Percentiles rank a stretch among this genome's conserved stretches.
phyloP scores from a whole-genome alignment of 2,113 vertebrate species.

The Colaptes auratus region DNA sequence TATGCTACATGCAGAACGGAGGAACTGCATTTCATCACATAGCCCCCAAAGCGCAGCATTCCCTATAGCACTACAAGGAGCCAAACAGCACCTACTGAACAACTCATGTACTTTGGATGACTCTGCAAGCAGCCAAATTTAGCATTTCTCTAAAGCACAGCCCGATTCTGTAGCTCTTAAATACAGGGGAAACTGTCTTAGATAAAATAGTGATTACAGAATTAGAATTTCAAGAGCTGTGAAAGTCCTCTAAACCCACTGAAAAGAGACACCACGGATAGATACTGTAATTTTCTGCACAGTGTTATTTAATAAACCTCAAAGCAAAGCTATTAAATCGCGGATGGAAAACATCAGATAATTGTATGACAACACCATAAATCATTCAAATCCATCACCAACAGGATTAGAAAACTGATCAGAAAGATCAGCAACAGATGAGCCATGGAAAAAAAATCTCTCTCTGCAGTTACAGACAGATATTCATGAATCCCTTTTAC shows the following conservation, averaged over 20 bases:
- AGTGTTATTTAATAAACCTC: slow-evolving; percentile 11
- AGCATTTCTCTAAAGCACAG: not conserved
- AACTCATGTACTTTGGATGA: not conserved
- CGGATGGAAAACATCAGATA: not conserved
- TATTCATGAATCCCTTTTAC: not conserved
- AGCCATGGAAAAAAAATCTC: not conserved
- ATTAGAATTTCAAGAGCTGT: slow-evolving; percentile 25
- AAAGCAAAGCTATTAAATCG: not conserved
- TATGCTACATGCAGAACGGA: not conserved
- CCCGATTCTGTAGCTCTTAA: not conserved
- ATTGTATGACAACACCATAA: not conserved
- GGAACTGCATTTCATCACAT: not conserved
- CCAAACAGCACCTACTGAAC: not conserved
- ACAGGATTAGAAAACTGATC: not conserved
- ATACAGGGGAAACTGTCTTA: not conserved
- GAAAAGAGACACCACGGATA: not conserved
- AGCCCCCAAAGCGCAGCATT: not conserved
- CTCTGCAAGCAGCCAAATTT: slow-evolving; percentile 29
- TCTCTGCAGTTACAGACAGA: not conserved
- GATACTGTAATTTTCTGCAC: slow-evolving; percentile 4
- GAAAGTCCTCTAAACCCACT: not conserved
- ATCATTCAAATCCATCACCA: not conserved
- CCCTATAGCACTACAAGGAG: not conserved
- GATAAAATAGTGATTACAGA: not conserved
- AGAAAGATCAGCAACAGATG: not conserved